Conservation (phyloP, 1,140 invertebrate species). For the Leguminivora glycinivorella region DNA sequence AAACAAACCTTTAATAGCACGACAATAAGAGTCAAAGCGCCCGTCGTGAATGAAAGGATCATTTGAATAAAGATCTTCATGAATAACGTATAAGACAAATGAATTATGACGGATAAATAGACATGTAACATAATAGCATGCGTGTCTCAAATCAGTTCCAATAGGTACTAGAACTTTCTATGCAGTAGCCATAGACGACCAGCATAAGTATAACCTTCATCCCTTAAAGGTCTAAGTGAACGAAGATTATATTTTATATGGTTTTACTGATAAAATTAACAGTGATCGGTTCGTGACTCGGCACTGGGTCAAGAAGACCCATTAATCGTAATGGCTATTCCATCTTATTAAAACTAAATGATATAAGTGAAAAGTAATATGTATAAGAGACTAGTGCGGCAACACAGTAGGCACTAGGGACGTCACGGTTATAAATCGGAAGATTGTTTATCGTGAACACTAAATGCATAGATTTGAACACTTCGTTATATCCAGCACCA, state of each 20-base stretch:
- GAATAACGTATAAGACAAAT: constrained; percentile 25
- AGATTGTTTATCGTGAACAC: not conserved
- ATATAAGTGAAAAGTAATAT: not conserved
- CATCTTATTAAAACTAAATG: not conserved
- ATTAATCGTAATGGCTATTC: constrained; percentile 48
- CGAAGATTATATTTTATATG: not conserved
- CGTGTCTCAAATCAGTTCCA: constrained; percentile 14
- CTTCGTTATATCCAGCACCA: not conserved
- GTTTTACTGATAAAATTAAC: constrained; percentile 1
- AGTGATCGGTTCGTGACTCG: constrained; percentile 49
- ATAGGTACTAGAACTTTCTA: not conserved
- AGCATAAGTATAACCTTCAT: not conserved
- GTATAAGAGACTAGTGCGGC: not conserved
- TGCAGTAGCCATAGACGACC: not conserved
- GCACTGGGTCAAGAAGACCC: constrained; percentile 56
- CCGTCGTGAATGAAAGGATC: no score
- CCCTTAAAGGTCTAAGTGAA: not conserved
- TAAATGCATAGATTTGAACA: constrained; percentile 1
- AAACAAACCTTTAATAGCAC: no score
- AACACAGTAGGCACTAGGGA: constrained; percentile 21
- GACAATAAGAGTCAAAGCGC: no score
- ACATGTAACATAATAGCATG: constrained; percentile 25
- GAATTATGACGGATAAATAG: constrained; percentile 23
- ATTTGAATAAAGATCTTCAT: constrained; percentile 15
- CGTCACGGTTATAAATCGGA: constrained; percentile 21